Conservation (phyloP, 2,888 invertebrate genomes). For the Stenurella melanura region DNA sequence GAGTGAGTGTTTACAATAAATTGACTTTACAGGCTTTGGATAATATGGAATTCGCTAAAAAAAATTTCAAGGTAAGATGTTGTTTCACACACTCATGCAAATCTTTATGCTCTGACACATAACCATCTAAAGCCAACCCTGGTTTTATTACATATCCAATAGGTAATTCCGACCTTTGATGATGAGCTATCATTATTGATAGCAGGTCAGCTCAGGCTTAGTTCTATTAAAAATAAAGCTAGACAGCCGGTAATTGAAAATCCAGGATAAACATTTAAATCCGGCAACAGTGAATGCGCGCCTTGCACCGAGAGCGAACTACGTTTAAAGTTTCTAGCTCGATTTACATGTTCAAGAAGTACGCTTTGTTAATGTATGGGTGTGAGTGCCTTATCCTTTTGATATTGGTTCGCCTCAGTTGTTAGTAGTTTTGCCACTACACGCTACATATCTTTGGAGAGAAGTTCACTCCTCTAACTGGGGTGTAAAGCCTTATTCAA, state of each 20-base stretch:
- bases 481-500: conserved; percentile 9
- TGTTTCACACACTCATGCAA: too few relatives aligned
- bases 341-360: conserved; percentile 23
- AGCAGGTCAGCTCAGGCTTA: too few relatives aligned
- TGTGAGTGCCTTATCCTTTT: conserved; percentile 20
- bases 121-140: too few relatives aligned
- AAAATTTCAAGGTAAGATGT: too few relatives aligned
- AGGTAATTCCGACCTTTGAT: too few relatives aligned
- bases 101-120: too few relatives aligned
- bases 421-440: conserved; percentile 24
- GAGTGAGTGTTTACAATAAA: too few relatives aligned
- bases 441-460: conserved; percentile 1
- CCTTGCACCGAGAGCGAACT: background rate
- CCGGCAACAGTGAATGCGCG: background rate
- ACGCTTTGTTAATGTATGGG: conserved; percentile 22
- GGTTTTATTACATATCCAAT: too few relatives aligned
- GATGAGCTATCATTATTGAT: too few relatives aligned
- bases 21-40: too few relatives aligned
- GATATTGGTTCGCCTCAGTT: conserved; percentile 25
- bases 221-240: too few relatives aligned
- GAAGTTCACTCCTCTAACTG: background rate
- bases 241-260: background rate
- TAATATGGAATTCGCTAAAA: too few relatives aligned
- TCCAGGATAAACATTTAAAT: background rate
- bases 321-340: background rate